A percentile compares a stretch with the other conserved stretches of the same genome.
Evolutionary conservation across 2,797 vertebrate species (phyloP).

Genomic region (Gymnodraco acuticeps): DNA sequence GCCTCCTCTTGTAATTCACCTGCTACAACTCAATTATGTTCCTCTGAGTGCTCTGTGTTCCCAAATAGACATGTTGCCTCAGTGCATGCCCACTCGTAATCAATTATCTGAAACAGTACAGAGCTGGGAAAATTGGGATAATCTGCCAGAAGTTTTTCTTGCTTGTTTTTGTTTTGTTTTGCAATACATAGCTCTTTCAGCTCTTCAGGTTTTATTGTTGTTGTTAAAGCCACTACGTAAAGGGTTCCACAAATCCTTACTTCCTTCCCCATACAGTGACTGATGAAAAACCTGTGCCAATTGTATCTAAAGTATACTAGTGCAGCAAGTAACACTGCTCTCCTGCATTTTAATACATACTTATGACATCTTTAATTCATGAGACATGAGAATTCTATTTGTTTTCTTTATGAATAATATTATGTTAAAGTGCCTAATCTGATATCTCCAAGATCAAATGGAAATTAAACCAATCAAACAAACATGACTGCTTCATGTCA

Average conservation of each 20-base stretch:
- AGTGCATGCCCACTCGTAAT: slow-evolving; percentile 4
- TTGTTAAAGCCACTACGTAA: neutral
- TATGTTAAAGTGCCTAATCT: neutral
- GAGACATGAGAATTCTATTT: neutral
- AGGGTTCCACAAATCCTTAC: neutral
- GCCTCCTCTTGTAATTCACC: slow-evolving; percentile 53
- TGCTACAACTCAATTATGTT: slow-evolving; percentile 36
- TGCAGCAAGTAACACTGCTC: neutral
- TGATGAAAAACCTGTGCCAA: too few relatives aligned
- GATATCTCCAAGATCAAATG: neutral
- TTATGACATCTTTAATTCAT: neutral
- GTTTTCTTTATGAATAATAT: neutral
- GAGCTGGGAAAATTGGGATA: slow-evolving; percentile 6
- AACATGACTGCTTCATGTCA: neutral
- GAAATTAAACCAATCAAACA: neutral
- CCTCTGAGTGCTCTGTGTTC: slow-evolving; percentile 36
- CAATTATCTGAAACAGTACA: slow-evolving; percentile 12
- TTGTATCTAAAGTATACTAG: neutral
- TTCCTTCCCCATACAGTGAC: neutral
- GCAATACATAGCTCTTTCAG: neutral
- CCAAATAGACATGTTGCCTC: slow-evolving; percentile 32
- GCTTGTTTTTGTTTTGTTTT: neutral
- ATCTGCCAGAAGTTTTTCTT: neutral
- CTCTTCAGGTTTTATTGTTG: neutral
- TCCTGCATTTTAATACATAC: neutral